Base-by-base conservation (phyloP, 2,797 vertebrate genomes). In the Columba guinea region DNA sequence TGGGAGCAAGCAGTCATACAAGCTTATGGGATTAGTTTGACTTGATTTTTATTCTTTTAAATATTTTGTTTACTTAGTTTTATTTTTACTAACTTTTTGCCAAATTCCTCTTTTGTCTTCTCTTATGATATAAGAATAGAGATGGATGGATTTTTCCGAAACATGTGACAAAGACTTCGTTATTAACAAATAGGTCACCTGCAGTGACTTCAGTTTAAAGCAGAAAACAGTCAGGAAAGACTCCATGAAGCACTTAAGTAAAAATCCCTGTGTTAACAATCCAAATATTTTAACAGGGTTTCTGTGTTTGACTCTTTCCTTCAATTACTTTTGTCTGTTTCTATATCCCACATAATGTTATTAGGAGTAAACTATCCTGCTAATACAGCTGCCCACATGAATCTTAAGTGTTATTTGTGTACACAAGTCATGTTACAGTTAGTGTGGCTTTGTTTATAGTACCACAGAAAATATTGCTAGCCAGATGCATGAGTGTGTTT, bases 111-210 rank as follows among this genome's bases (percentile, higher is more conserved):
- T 83, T 63, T 6, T 58, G 17, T 87, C 3, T 77, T 88, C 4
- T 3, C 0, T 60, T 84, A 7, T 4, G 8, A 20, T 32, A 4
- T 0, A 0, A 32, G 55, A 41, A 30, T 37, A 62, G 26, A 73
- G 55, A 48, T 34, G 8, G 6, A 21, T 71, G 7, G 52, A 7
- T 56, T 64, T 71, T 71, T 32, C 13, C 4, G 2, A 30, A 84
- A 32, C 2, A 5, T 16, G 9, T 55, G 48, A 16, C 13, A 23
- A 46, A 34, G 23, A 22, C 8, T 2, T 68, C 5, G 3, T 17
- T 53, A 22, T 58, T 76, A 75, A 68, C 11, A 3, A 64, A 37
- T 8, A 64, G 8, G 5, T 49, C 84, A 13, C 24, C 22, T 60
- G 27, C 28, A 67, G 7, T 8, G 41, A 35, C 19, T 59, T 7